Base-by-base conservation (phyloP, 1,140 invertebrate species). In the Papilio machaon region DNA sequence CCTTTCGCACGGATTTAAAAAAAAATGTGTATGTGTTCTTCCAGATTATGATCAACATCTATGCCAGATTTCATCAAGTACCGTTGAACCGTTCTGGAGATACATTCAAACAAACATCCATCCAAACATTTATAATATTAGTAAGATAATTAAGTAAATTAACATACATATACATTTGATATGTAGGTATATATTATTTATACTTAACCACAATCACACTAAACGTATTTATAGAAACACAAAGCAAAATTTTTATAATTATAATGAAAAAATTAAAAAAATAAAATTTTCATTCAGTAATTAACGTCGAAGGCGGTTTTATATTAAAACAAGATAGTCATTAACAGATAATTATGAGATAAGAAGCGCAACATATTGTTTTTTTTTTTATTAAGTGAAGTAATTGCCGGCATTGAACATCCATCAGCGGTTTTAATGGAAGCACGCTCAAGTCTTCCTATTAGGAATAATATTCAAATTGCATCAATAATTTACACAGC, bases 331-430 rank as follows among this genome's bases (percentile, higher is more conserved):
- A 38, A 70, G 30, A 35, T 70, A 70, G 30, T 11, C 11, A 70
- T 70, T 70, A 70, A 70, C 64, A 15, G 64, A 70, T 70, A 70
- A 70, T 70, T 70, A 35, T 64, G 60, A 64, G 60, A 35, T 70
- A 70, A 19, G 23, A 60, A 49, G 47, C n/a, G 54, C 54, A 58
- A 58, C 15, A 70, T 70, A 64, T 70, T 15, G 30, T 70, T 70
- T 70, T 35, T 70, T 35, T 43, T 43, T 43, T 30, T 30, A 30
- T 67, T 5, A 67, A 67, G 60, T 30, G 5, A 64, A 64, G 23
- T 64, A 23, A 70, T 35, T 70, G 30, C 30, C 64, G 64, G 23
- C 30, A 30, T 15, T 70, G 23, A 70, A 35, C 64, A 70, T 35
- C 23, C 17, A 19, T 19, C n/a, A 17, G 17, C 7, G n/a, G 58